Base-by-base conservation (phyloP, 2,797 vertebrate species). In the Caiman crocodilus region DNA sequence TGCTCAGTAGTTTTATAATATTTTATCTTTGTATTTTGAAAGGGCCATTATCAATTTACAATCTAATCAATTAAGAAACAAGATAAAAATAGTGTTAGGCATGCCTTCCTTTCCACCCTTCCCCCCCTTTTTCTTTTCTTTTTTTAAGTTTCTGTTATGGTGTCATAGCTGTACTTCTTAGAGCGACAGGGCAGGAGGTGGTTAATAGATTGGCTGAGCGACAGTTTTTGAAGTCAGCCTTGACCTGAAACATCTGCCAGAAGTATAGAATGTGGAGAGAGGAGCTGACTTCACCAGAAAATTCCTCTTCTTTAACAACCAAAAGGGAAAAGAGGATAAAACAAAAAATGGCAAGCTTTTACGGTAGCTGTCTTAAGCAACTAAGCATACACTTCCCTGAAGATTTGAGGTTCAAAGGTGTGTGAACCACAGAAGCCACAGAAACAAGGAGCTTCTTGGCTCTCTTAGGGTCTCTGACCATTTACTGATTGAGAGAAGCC, bases 231-330 rank as follows among this genome's bases (percentile, higher is more conserved):
- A 89, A 92, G 78, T 88, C 84, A 92, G 82, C 80, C 89, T 85
- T 79, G 59, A 87, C 84, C 91, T 89, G 77, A 94, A 95, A 88
- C 63, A 55, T 90, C 95, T 94, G 90, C 87, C 89, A 93, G 88
- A 95, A 94, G n/a, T 35, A 73, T 42, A 87, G 92, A 94, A 73
- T 75, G 77, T 93, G 67, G 87, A 92, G 82, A 71, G 87, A 90
- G 58, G 65, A 78, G 67, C 89, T 94, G 21, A 75, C 80, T 67
- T 75, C 50, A 42, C 85, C 91, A 84, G 76, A 82, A 91, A 90
- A 82, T 26, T 74, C 69, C 61, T 32, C 88, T 65, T 59, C 55
- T 89, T 88, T 89, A 77, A 63, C 76, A 25, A 50, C 42, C 42
- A 50, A 50, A 50, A 23, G 21, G 57, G 59, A 59, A 77, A 80